Base-by-base conservation (phyloP, 1,140 invertebrate genomes). In the Elymnias hypermnestra region DNA sequence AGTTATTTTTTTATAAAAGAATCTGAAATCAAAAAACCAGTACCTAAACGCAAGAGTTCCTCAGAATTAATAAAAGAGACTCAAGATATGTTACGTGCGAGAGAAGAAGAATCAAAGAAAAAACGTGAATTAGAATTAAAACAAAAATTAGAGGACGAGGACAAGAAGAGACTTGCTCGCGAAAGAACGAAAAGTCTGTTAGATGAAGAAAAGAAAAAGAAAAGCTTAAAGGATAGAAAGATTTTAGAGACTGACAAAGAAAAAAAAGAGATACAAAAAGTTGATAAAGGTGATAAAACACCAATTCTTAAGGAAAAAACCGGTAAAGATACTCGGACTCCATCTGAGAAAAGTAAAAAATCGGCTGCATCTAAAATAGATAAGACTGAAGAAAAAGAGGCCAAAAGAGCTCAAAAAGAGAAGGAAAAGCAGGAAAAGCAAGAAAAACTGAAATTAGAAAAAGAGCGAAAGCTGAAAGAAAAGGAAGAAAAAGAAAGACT, bases 41-140 rank as follows among this genome's bases (percentile, higher is more conserved):
- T 43, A 8, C 41, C 36, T 47, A 46, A 26, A 21, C 22, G 23
- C 9, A 56, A 59, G 31, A 73, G 57, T 50, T 73, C 72, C 7
- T 55, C 61, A n/a, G 72, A 76, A 47, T 46, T 76, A 39, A 72
- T 76, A 18, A 59, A 53, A 57, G 60, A 64, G 23, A 63, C 57
- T 9, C 58, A 61, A 40, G 51, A 75, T 50, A 64, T 57, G 46
- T 40, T 72, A 26, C 31, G 41, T 28, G 22, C 14, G 12, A 57
- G 48, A 46, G 44, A 41, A 26, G 48, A 59, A 31, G 46, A 61
- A 28, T 53, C 66, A 43, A 63, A 50, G 18, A 26, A 22, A 15
- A 59, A 35, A 9, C 38, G 36, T 28, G 36, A 54, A 17, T 10
- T 50, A 40, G 15, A 38, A 10, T 2, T 17, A 12, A 50, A 38